A percentile compares a stretch with the other conserved stretches of the same genome.
These are phyloP conservation scores for Phyllotreta striolata DNA, from an alignment of 2,888 invertebrate species.

Conservation along the genomic window DNA sequence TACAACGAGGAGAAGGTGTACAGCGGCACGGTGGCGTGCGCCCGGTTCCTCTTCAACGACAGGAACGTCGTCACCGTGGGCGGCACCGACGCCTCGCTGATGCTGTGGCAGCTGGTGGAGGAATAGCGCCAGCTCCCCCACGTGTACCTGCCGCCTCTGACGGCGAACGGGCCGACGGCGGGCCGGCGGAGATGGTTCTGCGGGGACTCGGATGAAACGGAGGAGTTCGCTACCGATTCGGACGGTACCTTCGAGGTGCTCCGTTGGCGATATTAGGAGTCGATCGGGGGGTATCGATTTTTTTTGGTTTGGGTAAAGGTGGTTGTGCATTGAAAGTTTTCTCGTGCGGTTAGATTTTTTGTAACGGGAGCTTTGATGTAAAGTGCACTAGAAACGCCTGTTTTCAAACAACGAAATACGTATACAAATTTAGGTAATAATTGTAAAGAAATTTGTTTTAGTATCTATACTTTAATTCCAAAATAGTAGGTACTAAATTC, in stretches of 20 bases:
- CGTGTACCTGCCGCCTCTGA: constrained; percentile 39
- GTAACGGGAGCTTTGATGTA: not conserved
- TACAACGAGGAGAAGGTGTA: constrained; percentile 90
- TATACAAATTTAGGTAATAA: no score
- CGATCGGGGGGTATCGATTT: no score
- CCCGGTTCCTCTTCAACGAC: constrained; percentile 87
- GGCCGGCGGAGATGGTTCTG: constrained; percentile 16
- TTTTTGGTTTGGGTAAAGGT: no score
- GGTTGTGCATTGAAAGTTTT: no score
- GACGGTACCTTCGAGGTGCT: constrained; percentile 57
- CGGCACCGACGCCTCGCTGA: constrained; percentile 86
- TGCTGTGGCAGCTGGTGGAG: constrained; percentile 90
- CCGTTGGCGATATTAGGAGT: constrained; percentile 52
- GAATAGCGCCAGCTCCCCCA: constrained; percentile 67
- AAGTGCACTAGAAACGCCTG: no score
- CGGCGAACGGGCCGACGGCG: constrained; percentile 20
- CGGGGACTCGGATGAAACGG: constrained; percentile 46
- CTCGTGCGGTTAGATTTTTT: not conserved
- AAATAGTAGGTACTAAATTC: no score
- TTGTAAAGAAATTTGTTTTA: no score
- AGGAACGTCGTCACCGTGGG: constrained; percentile 85
- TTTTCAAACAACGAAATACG: no score
- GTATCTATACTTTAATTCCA: no score
- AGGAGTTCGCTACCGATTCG: constrained; percentile 52
- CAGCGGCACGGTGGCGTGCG: constrained; percentile 80